Percentiles rank a stretch among this genome's conserved stretches.
These are phyloP conservation scores for Ethmia dodecea DNA, from an alignment of 2,888 invertebrate species.

Conservation along the genomic window DNA sequence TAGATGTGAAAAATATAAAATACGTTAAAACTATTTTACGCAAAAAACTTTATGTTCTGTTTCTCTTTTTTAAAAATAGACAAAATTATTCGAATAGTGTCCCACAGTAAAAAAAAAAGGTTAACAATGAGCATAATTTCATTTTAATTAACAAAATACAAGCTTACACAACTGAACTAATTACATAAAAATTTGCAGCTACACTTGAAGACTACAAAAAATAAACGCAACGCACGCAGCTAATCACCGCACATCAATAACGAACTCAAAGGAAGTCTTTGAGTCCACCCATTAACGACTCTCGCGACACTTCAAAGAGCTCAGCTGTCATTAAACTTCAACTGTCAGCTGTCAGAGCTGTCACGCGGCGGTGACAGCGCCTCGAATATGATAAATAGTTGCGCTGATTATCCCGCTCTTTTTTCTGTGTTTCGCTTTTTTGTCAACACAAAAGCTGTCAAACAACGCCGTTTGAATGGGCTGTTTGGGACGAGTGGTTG, in stretches of 20 bases:
- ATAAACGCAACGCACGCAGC: too few species aligned
- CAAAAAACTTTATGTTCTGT: too few species aligned
- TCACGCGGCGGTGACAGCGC: constrained; percentile 32
- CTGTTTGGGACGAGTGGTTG: constrained; percentile 24
- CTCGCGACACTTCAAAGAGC: constrained; percentile 38
- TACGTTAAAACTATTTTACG: too few species aligned
- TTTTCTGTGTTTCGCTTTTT: constrained; percentile 31
- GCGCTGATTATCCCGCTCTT: constrained; percentile 46
- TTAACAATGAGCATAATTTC: too few species aligned
- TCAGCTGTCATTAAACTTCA: constrained; percentile 43
- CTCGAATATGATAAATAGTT: constrained; percentile 55
- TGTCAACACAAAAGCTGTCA: constrained; percentile 46
- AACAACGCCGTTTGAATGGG: constrained; percentile 19
- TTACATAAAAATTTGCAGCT: too few species aligned
- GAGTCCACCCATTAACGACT: constrained; percentile 41
- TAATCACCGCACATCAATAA: constrained; percentile 14
- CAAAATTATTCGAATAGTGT: too few species aligned
- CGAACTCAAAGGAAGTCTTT: constrained; percentile 16
- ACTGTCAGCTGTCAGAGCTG: constrained; percentile 19
- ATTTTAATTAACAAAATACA: too few species aligned
- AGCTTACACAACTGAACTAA: too few species aligned
- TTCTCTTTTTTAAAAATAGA: too few species aligned
- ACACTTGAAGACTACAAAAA: too few species aligned
- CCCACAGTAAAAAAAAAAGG: too few species aligned
- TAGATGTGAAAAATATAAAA: too few species aligned